Conservation (phyloP, 2,797 vertebrate genomes). For the Tiaroga cobitis region DNA sequence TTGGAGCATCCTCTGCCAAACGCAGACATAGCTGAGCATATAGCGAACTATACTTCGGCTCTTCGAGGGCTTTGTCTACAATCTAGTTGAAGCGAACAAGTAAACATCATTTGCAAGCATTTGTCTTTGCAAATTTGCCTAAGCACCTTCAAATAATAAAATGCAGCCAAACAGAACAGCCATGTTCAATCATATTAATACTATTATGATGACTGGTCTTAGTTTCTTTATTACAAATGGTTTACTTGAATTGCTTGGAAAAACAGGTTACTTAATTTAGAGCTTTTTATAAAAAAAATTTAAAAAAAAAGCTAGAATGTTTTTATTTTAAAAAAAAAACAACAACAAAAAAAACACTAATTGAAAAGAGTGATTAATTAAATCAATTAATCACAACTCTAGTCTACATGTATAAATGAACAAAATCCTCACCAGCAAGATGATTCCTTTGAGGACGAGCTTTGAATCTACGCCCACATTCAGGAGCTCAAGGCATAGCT, state of each 20-base stretch:
- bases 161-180: too few species aligned
- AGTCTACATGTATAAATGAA: background rate
- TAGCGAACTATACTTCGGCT: constrained; percentile 99
- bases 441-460: constrained; percentile 99
- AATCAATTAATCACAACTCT: too few species aligned
- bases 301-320: too few species aligned
- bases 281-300: too few species aligned
- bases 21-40: constrained; percentile 99
- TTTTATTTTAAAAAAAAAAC: too few species aligned
- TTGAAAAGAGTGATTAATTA: too few species aligned
- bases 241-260: background rate
- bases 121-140: background rate
- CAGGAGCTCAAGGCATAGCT: constrained; percentile 99
- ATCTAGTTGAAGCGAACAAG: constrained; percentile 76
- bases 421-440: constrained; percentile 92
- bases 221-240: background rate
- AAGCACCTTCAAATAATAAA: background rate
- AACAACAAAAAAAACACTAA: too few species aligned
- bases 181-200: background rate
- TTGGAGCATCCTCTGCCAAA: constrained; percentile 99
- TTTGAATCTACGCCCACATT: constrained; percentile 99
- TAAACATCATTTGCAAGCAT: background rate
- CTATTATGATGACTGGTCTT: background rate
- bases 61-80: constrained; percentile 99
- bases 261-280: too few species aligned